These are phyloP conservation scores for Aurelia sp. DNA, from an alignment of 30 jellyfish, hydroid and myxozoan genomes.

Conservation along the genomic window DNA sequence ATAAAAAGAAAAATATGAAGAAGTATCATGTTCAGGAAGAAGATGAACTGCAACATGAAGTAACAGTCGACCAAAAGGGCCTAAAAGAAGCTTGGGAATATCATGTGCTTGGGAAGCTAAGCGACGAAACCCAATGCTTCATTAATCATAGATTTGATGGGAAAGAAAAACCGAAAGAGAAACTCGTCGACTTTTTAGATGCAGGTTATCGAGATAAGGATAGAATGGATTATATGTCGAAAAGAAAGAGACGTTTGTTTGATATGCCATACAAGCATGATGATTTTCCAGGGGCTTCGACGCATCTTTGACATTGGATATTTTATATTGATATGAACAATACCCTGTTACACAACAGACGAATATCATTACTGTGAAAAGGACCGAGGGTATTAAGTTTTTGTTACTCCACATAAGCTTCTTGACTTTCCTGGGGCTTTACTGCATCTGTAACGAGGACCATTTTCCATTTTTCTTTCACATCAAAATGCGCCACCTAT, in stretches of 20 bases:
- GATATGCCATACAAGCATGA: constrained; percentile 71
- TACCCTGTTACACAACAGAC: too few species aligned
- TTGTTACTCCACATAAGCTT: too few species aligned
- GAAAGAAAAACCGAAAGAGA: constrained; percentile 68
- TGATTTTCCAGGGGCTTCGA: constrained; percentile 70
- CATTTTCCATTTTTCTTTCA: too few species aligned
- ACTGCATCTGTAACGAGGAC: too few species aligned
- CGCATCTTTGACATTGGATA: constrained; percentile 17
- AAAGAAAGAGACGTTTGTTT: constrained; percentile 46
- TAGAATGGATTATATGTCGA: constrained; percentile 54
- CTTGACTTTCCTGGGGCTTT: too few species aligned
- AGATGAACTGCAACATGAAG: constrained; percentile 64
- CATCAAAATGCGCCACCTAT: too few species aligned
- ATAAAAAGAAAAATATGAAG: constrained; percentile 22
- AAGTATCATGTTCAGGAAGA: constrained; percentile 20
- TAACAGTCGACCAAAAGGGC: constrained; percentile 66
- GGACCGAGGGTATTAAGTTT: not conserved
- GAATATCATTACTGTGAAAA: not conserved
- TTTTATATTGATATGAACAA: too few species aligned
- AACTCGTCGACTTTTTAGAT: constrained; percentile 59
- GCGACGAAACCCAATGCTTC: constrained; percentile 63
- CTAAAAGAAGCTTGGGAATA: constrained; percentile 72
- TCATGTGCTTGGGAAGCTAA: constrained; percentile 52
- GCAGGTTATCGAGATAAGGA: constrained; percentile 69
- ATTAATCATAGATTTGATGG: constrained; percentile 76